Base-by-base conservation (phyloP, 2,113 vertebrate species). In the Cheilinus undulatus region DNA sequence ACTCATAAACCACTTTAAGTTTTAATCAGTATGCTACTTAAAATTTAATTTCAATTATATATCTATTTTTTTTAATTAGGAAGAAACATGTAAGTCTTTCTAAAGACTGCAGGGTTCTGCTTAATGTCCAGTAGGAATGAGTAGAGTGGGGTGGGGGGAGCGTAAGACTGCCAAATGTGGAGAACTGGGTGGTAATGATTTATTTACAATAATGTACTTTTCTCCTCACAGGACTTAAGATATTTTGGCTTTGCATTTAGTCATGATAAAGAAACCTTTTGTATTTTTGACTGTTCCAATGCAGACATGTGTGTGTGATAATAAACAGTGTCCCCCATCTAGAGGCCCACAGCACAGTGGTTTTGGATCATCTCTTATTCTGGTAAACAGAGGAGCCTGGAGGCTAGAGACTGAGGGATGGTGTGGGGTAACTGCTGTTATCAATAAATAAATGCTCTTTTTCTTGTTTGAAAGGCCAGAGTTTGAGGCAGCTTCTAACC, bases 401-500 rank as follows among this genome's bases (percentile, higher is more conserved):
- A 46, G 74, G 46, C 57, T n/a, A 62, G 72, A 63, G 32, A 54
- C 59, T 32, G 32, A 17, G 38, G 22, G 42, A 54, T 50, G 46
- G 32, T 66, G 68, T 43, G 36, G 61, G 52, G 68, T 56, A 78
- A 80, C 59, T 74, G 69, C 76, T 77, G 81, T 77, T 82, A 77
- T 86, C 71, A 80, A 86, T 87, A 81, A 82, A 84, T 77, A 68
- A 79, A 49, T 2, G 8, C 14, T 82, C 20, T 32, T 67, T 66
- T 38, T n/a, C 9, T 73, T 73, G 59, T 63, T 58, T 59, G 32
- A 3, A 11, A 67, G 49, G 13, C 49, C 40, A 45, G 45, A 45
- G 13, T 32, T 78, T 58, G 78, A 85, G 75, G 40, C 67, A 73
- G 65, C 50, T 50, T 67, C 32, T 46, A 65, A 69, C 6, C 50